Percentiles rank a stretch among this genome's conserved stretches.
Evolutionary conservation across 2,797 vertebrate species (phyloP).

Genomic region (Scarus forsteni): DNA sequence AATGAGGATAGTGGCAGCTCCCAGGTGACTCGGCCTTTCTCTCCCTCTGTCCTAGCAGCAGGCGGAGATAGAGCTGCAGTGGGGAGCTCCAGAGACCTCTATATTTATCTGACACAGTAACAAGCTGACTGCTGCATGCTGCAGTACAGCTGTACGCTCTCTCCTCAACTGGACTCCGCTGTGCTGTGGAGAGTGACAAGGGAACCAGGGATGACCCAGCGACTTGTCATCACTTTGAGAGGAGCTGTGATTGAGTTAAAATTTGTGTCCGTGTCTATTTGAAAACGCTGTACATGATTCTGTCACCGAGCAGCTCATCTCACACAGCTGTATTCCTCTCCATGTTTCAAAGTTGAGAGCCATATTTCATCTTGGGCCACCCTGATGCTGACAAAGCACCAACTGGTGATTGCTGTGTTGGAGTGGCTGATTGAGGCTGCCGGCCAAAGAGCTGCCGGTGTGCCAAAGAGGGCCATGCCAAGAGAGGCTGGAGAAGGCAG

Average conservation of each 20-base stretch:
- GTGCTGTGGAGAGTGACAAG: conserved; percentile 43
- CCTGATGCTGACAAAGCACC: conserved; percentile 71
- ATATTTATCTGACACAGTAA: conserved; percentile 85
- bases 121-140: conserved; percentile 70
- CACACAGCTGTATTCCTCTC: conserved; percentile 51
- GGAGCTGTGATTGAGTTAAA: conserved; percentile 17
- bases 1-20: conserved; percentile 69
- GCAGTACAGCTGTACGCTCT: conserved; percentile 67
- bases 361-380: conserved; percentile 74
- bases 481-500: conserved; percentile 66
- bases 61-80: conserved; percentile 59
- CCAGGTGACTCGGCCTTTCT: conserved; percentile 69
- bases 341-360: conserved; percentile 64
- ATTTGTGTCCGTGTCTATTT: not conserved
- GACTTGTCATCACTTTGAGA: conserved; percentile 57
- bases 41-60: conserved; percentile 49
- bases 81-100: conserved; percentile 74
- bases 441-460: conserved; percentile 68
- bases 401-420: conserved; percentile 77
- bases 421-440: conserved; percentile 67
- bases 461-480: conserved; percentile 74
- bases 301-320: conserved; percentile 38
- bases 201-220: conserved; percentile 44
- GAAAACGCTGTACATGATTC: conserved; percentile 29
- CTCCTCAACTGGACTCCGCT: conserved; percentile 31